Evolutionary conservation across 2,888 invertebrate species (phyloP).

Genomic region (Drosophila tripunctata): DNA sequence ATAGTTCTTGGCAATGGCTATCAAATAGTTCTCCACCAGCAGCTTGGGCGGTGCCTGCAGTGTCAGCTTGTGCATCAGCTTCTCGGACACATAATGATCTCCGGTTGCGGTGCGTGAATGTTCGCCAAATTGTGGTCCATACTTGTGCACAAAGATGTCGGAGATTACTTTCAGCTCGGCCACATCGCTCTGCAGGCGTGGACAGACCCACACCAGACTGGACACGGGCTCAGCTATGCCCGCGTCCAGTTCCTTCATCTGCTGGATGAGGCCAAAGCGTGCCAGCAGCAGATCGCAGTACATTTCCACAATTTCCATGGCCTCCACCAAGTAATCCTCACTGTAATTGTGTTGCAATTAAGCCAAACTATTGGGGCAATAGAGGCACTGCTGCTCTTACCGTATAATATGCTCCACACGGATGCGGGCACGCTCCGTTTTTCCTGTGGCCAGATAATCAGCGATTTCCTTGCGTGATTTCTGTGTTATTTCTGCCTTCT

Average conservation of each 20-base stretch:
- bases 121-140: conserved; percentile 96
- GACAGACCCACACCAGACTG: conserved; percentile 96
- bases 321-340: conserved; percentile 99
- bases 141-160: conserved; percentile 93
- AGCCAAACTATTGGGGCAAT: background rate
- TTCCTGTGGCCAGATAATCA: conserved; percentile 94
- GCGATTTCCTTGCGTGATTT: conserved; percentile 98
- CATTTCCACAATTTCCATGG: conserved; percentile 99
- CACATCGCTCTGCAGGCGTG: conserved; percentile 94
- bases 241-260: conserved; percentile 98
- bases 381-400: conserved; percentile 81
- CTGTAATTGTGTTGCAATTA: conserved; percentile 85
- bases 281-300: conserved; percentile 98
- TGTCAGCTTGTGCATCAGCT: conserved; percentile 96
- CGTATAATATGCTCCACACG: conserved; percentile 98
- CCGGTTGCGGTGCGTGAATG: conserved; percentile 95
- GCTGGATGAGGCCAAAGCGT: conserved; percentile 97
- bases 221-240: conserved; percentile 98
- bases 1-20: conserved; percentile 98
- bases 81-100: conserved; percentile 94
- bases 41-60: conserved; percentile 98
- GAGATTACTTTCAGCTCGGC: conserved; percentile 92
- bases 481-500: conserved; percentile 97
- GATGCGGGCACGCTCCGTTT: conserved; percentile 95
- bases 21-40: conserved; percentile 95